Evolutionary conservation across 2,888 invertebrate genomes (phyloP).

Genomic region (Idaea aversata): DNA sequence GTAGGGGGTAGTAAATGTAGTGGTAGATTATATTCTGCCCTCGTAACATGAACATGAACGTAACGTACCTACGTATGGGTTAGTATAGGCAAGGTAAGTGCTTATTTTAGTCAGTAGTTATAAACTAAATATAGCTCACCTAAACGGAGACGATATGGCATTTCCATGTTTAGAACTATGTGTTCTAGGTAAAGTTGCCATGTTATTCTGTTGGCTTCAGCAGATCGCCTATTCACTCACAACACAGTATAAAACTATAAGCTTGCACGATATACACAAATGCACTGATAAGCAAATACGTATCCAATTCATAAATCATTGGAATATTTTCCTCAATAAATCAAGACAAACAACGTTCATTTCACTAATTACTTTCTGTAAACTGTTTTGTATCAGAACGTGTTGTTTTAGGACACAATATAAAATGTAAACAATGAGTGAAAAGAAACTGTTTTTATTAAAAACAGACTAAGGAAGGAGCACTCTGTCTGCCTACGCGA

Average conservation of each 20-base stretch:
- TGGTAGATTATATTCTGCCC: too few relatives aligned
- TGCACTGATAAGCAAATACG: not conserved
- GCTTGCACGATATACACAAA: not conserved
- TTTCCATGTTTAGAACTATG: slow-evolving; percentile 63
- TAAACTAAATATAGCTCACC: slow-evolving; percentile 47
- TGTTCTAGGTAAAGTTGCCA: slow-evolving; percentile 74
- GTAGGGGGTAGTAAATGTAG: too few relatives aligned
- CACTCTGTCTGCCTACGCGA: slow-evolving; percentile 30
- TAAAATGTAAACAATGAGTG: not conserved
- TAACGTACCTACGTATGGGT: slow-evolving; percentile 1
- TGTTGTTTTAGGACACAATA: not conserved
- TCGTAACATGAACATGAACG: too few relatives aligned
- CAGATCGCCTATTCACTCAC: not conserved
- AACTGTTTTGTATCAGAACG: not conserved
- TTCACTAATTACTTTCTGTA: not conserved
- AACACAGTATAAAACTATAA: not conserved
- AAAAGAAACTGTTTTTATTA: slow-evolving; percentile 20
- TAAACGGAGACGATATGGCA: slow-evolving; percentile 63
- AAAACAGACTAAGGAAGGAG: not conserved
- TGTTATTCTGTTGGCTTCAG: slow-evolving; percentile 30
- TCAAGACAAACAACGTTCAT: not conserved
- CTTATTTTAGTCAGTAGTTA: slow-evolving; percentile 7
- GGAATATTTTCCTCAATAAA: not conserved
- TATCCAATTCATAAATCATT: not conserved
- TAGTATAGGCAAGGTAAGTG: not conserved